These are phyloP conservation scores for Chelonus formosanus DNA, from an alignment of 2,888 invertebrate genomes.

Conservation along the genomic window DNA sequence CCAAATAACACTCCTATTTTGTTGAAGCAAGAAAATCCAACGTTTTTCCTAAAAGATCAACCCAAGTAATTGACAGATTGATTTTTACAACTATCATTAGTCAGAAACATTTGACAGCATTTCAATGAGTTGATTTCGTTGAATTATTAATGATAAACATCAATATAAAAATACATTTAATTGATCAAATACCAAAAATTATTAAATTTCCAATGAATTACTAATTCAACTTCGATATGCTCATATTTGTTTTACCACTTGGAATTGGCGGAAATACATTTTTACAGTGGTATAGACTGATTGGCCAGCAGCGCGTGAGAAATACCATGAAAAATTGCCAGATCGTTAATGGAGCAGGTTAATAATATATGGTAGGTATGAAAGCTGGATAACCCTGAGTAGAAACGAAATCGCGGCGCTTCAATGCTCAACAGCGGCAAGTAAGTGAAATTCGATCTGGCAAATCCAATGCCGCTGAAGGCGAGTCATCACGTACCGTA, in stretches of 20 bases:
- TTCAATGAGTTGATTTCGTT: no score
- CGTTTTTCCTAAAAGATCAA: no score
- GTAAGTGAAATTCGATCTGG: slow-evolving; percentile 57
- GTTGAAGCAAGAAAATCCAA: no score
- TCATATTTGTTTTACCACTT: no score
- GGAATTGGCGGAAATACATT: slow-evolving; percentile 14
- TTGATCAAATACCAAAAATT: slow-evolving; percentile 15
- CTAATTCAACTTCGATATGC: background rate
- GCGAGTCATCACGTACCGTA: slow-evolving; percentile 58
- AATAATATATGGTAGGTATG: slow-evolving; percentile 24
- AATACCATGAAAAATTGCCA: slow-evolving; percentile 24
- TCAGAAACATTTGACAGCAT: no score
- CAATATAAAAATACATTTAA: no score
- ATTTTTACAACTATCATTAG: no score
- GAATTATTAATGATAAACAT: no score
- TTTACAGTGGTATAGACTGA: slow-evolving; percentile 6
- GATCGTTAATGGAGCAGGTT: slow-evolving; percentile 32
- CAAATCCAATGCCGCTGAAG: slow-evolving; percentile 59
- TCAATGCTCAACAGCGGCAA: slow-evolving; percentile 18
- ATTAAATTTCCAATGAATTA: slow-evolving; percentile 1
- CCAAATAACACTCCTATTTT: no score
- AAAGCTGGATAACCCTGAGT: slow-evolving; percentile 10
- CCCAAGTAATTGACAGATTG: no score
- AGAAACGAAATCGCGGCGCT: slow-evolving; percentile 23
- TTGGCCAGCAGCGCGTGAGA: slow-evolving; percentile 11